Evolutionary conservation across 2,797 vertebrate genomes (phyloP).

Genomic region (Epinephelus coioides): DNA sequence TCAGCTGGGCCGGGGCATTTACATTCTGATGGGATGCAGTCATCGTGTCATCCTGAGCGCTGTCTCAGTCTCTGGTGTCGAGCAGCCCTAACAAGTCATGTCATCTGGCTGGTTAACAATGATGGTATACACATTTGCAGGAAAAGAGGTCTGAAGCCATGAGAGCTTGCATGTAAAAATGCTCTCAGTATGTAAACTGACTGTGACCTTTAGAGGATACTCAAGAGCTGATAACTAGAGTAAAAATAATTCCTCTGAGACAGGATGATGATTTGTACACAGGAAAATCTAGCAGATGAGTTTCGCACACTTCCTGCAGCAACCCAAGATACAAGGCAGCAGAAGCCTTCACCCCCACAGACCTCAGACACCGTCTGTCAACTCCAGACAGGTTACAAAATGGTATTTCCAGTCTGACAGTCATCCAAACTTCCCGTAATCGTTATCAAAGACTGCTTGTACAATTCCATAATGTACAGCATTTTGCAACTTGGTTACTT

Average conservation of each 20-base stretch:
- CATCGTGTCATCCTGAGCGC: constrained; percentile 60
- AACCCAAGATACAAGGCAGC: constrained; percentile 28
- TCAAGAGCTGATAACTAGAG: constrained; percentile 44
- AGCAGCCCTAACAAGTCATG: constrained; percentile 37
- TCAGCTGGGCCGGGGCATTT: constrained; percentile 75
- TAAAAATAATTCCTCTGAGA: constrained; percentile 62
- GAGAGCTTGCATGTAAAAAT: constrained; percentile 34
- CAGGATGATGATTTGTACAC: constrained; percentile 49
- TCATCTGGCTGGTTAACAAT: constrained; percentile 37
- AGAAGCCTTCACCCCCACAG: constrained; percentile 34
- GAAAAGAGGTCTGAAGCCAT: constrained; percentile 5
- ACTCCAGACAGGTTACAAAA: constrained; percentile 39
- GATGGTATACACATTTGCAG: constrained; percentile 13
- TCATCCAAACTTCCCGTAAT: constrained; percentile 8
- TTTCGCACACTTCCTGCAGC: constrained; percentile 65
- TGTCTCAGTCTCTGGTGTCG: constrained; percentile 39
- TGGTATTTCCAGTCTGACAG: constrained; percentile 33
- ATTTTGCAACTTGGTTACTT: background rate
- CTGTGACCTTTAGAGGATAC: constrained; percentile 32
- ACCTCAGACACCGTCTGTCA: constrained; percentile 46
- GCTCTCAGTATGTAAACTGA: constrained; percentile 4
- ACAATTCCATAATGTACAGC: background rate
- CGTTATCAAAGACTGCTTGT: constrained; percentile 7
- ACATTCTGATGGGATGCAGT: constrained; percentile 76
- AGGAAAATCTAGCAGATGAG: constrained; percentile 63